Conservation (phyloP, 1,140 invertebrate species). For the Tribolium castaneum region DNA sequence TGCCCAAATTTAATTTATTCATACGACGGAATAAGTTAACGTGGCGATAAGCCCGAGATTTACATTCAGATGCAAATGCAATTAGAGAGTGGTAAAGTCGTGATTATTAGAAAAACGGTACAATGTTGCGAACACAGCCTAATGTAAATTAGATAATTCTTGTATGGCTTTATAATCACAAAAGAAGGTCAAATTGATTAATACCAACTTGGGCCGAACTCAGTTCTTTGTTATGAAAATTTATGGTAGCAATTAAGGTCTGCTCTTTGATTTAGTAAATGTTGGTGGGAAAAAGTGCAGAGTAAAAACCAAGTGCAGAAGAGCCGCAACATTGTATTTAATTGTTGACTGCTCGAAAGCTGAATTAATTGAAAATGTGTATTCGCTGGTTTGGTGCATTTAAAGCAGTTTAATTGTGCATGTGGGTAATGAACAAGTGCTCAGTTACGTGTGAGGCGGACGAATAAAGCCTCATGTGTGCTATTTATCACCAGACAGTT, state of each 20-base stretch:
- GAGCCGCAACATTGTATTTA: background rate
- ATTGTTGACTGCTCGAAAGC: background rate
- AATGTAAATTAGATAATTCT: slow-evolving; percentile 5
- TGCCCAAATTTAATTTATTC: background rate
- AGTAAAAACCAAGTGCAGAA: background rate
- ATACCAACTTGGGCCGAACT: background rate
- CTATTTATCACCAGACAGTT: background rate
- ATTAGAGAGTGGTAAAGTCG: background rate
- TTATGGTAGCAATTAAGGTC: slow-evolving; percentile 1
- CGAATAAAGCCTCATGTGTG: background rate
- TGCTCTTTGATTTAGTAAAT: slow-evolving; percentile 12
- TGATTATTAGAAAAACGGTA: background rate
- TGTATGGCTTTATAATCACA: background rate
- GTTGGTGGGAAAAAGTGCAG: background rate
- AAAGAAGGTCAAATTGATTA: slow-evolving; percentile 2
- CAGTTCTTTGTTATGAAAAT: background rate
- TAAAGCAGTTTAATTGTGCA: background rate
- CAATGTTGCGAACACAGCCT: background rate
- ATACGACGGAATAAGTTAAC: slow-evolving; percentile 8
- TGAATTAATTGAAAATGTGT: background rate
- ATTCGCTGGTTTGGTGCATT: background rate
- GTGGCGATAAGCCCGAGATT: background rate
- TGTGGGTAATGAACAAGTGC: background rate
- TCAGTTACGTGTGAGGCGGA: background rate
- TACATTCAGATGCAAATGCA: slow-evolving; percentile 11